These are phyloP conservation scores for Sebastes vulpes DNA, from an alignment of 2,797 vertebrate genomes.

Conservation along the genomic window DNA sequence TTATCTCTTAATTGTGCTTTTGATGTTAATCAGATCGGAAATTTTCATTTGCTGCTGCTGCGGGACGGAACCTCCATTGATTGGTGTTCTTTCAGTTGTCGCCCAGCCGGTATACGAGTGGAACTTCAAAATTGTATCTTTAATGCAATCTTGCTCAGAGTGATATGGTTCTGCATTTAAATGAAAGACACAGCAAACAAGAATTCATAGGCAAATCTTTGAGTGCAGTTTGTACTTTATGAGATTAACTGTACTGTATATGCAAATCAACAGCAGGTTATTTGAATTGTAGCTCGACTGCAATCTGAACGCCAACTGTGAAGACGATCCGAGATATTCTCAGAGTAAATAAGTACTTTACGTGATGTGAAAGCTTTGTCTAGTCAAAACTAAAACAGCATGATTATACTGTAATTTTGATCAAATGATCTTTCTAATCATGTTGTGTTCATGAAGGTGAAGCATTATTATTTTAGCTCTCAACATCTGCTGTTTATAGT, in stretches of 20 bases:
- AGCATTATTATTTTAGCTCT: background rate
- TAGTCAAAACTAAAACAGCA: background rate
- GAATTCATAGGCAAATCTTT: conserved; percentile 19
- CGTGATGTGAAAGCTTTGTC: background rate
- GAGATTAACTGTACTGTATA: conserved; percentile 33
- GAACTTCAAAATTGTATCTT: conserved; percentile 52
- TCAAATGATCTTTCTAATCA: conserved; percentile 5
- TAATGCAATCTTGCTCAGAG: conserved; percentile 36
- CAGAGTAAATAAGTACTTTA: background rate
- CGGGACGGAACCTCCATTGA: conserved; percentile 60
- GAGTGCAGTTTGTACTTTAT: conserved; percentile 14
- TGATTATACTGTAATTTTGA: background rate
- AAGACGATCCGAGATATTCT: conserved; percentile 8
- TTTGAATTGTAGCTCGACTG: conserved; percentile 26
- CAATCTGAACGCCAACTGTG: conserved; percentile 31
- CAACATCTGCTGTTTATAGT: conserved; percentile 19
- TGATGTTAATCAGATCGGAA: conserved; percentile 79
- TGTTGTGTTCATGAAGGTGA: conserved; percentile 12
- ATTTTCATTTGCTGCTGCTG: conserved; percentile 64
- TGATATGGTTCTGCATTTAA: conserved; percentile 55
- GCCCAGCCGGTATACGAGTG: background rate
- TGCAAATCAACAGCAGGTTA: conserved; percentile 44
- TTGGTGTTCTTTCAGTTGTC: conserved; percentile 44
- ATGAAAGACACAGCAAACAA: conserved; percentile 40
- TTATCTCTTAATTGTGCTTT: conserved; percentile 81